Conservation (phyloP, 2,113 vertebrate species). For the Leptosomus discolor region DNA sequence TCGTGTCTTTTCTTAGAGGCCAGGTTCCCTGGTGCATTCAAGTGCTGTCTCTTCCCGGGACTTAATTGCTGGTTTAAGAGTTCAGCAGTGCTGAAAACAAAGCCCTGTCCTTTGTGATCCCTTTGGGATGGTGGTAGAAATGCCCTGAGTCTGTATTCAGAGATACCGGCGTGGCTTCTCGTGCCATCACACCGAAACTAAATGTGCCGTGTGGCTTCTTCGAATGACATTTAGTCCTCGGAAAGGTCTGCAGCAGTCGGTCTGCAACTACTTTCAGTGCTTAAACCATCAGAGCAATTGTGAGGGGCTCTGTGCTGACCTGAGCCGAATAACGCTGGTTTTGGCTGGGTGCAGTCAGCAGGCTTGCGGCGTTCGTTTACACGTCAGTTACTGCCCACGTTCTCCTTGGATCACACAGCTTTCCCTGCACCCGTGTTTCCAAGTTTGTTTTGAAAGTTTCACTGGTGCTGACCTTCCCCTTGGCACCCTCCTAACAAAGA, state of each 20-base stretch:
- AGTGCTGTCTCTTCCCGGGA: not conserved
- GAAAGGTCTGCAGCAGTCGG: not conserved
- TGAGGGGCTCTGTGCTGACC: not conserved
- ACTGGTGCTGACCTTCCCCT: not conserved
- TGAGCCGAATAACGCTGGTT: not conserved
- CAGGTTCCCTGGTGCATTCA: not conserved
- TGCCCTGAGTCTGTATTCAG: not conserved
- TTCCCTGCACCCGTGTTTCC: not conserved
- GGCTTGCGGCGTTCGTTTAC: not conserved
- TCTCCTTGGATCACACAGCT: not conserved
- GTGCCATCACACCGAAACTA: accelerated
- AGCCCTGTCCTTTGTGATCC: not conserved
- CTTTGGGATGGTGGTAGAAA: accelerated
- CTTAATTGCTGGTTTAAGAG: not conserved
- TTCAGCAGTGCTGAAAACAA: not conserved
- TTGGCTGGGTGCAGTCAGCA: not conserved
- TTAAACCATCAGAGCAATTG: not conserved
- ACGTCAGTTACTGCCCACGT: accelerated
- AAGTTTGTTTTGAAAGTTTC: not conserved
- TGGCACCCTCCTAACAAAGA: not conserved
- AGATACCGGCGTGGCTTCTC: not conserved
- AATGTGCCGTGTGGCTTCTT: not conserved
- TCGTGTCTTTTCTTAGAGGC: not conserved
- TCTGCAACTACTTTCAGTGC: not conserved
- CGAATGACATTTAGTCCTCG: not conserved